Evolutionary conservation across 2,113 vertebrate species (phyloP), one percentile per base, ranked within the genome.

Genomic region (Engraulis encrasicolus): DNA sequence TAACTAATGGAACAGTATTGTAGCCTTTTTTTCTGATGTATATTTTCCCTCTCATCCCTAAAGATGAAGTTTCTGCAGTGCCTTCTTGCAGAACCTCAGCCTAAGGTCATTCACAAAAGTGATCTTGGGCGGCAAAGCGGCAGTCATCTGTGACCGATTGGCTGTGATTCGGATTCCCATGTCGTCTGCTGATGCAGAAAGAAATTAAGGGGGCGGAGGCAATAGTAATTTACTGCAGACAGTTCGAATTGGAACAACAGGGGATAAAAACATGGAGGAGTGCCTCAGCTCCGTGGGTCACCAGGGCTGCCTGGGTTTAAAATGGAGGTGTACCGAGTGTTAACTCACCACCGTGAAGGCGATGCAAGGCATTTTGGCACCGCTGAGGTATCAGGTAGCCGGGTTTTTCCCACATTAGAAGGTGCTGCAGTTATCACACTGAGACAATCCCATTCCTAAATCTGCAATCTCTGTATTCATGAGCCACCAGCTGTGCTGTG

Each of bases 401-500:
- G 27, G 58, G 27, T 31, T 81, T 81, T 54, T 85, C 52, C 71
- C 66, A 78, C 79, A 81, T 81, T 71, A 82, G 83, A 40, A 74
- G 19, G 50, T 50, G 66, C 20, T 54, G 4, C 31, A 74, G 54
- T 37, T 38, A 50, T 82, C 45, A 71, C 80, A 81, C 36, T 34
- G 19, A 50, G 45, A 20, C 50, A n/a, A 71, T 82, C 77, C 49
- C 14, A 83, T 7, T 31, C 31, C 61, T 17, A 45, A 52, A 58
- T 54, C 66, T 84, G 58, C 81, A 80, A 66, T 85, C 78, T 84
- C 83, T 34, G 78, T 78, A 81, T 83, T 87, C 78, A 27, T 45
- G 78, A 37, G 71, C 17, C 34, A 50, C 31, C 66, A 34, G 58
- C 66, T 34, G 71, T 78, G 71, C 6, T 20, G 74, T 15, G 18